Base-by-base conservation (phyloP, 2,888 invertebrate species). In the Hyles lineata region DNA sequence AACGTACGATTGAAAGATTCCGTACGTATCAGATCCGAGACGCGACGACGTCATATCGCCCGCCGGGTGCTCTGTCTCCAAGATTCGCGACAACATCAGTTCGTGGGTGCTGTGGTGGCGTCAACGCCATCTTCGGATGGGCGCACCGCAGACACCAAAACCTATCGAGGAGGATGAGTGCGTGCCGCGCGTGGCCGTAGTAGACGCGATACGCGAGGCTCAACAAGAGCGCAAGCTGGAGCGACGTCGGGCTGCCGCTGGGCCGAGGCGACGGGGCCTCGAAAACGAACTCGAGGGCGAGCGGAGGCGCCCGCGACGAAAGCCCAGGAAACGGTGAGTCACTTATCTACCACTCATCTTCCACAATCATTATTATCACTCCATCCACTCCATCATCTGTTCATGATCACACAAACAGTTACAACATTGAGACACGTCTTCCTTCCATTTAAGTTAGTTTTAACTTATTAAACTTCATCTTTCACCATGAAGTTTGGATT, bases 61-160 rank as follows among this genome's bases (percentile, higher is more conserved):
- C 78, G 76, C 73, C 80, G 85, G 78, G 81, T 83, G 80, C 80
- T 76, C 86, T 82, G 77, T 84, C 80, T 80, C 81, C 94, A 93
- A 92, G 85, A 94, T 94, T 94, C 94, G 94, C 84, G 93, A 93
- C 83, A 92, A 91, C 83, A 89, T 93, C 87, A 91, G 90, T 79
- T 91, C 91, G 90, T 94, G 94, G 94, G 92, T 93, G 83, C 90
- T 93, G 93, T 92, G 94, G 94, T 92, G 93, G 93, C 93, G 93
- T 89, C 89, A 91, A 85, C 90, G 92, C 85, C 93, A 90, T 92
- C 91, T 92, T 90, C 90, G 92, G 91, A 92, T 92, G 92, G 93
- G 93, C 92, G 93, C 93, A 87, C 93, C 94, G 91, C 93, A 92
- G 91, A 91, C 92, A 89, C 93, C 92, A 72, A 92, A 90, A 83